These are phyloP conservation scores for Quiscalus mexicanus DNA, from an alignment of 2,113 vertebrate species.

Conservation along the genomic window DNA sequence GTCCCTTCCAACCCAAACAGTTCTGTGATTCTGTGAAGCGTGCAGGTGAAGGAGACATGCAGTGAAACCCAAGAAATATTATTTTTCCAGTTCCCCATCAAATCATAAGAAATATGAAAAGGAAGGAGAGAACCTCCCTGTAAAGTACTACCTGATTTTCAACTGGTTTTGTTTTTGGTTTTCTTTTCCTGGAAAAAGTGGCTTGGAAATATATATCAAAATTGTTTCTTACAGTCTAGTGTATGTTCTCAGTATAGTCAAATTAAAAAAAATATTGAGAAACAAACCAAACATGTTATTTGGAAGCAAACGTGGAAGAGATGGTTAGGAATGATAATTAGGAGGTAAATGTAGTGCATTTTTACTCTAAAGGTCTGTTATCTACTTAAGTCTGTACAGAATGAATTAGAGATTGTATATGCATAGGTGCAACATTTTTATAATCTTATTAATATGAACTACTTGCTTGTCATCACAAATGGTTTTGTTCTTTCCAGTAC, in stretches of 20 bases:
- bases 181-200: background rate
- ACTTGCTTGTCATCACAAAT: background rate
- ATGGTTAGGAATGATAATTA: background rate
- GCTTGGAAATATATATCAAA: background rate
- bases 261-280: background rate
- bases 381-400: background rate
- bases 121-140: background rate
- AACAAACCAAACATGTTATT: background rate
- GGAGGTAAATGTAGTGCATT: background rate
- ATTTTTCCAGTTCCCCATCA: background rate
- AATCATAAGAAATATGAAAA: background rate
- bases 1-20: background rate
- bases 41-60: background rate
- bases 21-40: background rate
- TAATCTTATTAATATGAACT: background rate
- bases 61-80: background rate
- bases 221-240: background rate
- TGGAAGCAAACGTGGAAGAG: background rate
- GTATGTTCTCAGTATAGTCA: background rate
- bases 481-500: background rate
- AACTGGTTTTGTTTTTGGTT: fast-evolving
- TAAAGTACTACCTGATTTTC: background rate
- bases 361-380: background rate
- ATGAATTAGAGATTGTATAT: background rate
- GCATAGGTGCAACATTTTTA: background rate